phyloP scores from a whole-genome alignment of 2,797 vertebrate genomes.

The Heliangelus exortis region DNA sequence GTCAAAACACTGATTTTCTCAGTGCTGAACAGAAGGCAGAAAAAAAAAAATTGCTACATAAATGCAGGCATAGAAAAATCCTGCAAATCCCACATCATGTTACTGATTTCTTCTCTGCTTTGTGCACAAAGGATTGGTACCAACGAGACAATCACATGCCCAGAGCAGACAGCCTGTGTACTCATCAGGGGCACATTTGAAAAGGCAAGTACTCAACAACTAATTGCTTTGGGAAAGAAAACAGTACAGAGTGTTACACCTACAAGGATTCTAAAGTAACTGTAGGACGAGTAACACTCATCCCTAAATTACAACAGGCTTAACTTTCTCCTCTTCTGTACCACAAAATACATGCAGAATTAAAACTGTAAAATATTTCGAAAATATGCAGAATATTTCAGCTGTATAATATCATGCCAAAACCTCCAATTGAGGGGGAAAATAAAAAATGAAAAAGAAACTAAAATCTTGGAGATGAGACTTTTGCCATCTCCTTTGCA shows the following conservation, averaged over 20 bases:
- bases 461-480: background rate
- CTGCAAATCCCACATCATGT: background rate
- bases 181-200: background rate
- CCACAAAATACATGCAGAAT: background rate
- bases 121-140: background rate
- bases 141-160: background rate
- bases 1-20: background rate
- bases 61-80: background rate
- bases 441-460: background rate
- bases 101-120: background rate
- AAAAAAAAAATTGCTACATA: background rate
- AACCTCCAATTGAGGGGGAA: background rate
- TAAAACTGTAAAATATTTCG: background rate
- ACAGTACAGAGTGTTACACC: background rate
- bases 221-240: constrained; percentile 33
- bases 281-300: background rate
- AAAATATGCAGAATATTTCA: background rate
- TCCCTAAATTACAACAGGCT: background rate
- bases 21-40: background rate
- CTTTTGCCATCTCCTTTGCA: background rate
- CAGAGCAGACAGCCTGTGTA: background rate
- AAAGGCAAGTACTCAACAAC: background rate
- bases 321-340: background rate
- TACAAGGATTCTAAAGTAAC: background rate
- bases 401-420: background rate